Evolutionary conservation across 2,888 invertebrate genomes (phyloP).

Genomic region (Tiliacea citrago): DNA sequence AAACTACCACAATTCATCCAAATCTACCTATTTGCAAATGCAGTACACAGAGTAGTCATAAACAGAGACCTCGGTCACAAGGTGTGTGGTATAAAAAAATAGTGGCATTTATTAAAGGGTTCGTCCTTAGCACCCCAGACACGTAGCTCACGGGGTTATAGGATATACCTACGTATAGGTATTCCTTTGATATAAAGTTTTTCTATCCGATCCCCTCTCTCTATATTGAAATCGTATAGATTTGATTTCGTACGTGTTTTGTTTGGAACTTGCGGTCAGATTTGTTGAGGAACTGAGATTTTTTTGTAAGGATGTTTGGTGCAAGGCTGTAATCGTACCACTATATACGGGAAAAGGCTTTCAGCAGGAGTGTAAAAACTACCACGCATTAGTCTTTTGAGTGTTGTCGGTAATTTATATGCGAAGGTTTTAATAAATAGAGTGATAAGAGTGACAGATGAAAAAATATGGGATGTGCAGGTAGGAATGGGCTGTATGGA

Average conservation of each 20-base stretch:
- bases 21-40: conserved; percentile 74
- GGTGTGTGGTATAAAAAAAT: conserved; percentile 86
- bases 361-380: too few relatives aligned
- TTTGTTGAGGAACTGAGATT: conserved; percentile 11
- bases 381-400: too few relatives aligned
- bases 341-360: too few relatives aligned
- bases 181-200: conserved; percentile 86
- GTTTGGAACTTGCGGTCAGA: conserved; percentile 59
- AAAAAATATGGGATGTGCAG: too few relatives aligned
- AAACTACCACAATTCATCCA: conserved; percentile 11
- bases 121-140: conserved; percentile 74
- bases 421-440: too few relatives aligned
- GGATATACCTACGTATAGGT: conserved; percentile 73
- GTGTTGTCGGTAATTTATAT: too few relatives aligned
- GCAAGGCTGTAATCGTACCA: too few relatives aligned
- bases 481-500: too few relatives aligned
- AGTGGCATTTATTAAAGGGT: conserved; percentile 89
- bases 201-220: conserved; percentile 68
- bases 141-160: conserved; percentile 82
- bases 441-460: too few relatives aligned
- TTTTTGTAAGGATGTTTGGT: background rate
- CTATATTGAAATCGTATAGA: conserved; percentile 86
- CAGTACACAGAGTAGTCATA: conserved; percentile 83
- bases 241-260: conserved; percentile 71
- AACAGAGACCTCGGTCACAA: conserved; percentile 81